Evolutionary conservation across 2,888 invertebrate species (phyloP).

Genomic region (Archaeoteleia sp.): DNA sequence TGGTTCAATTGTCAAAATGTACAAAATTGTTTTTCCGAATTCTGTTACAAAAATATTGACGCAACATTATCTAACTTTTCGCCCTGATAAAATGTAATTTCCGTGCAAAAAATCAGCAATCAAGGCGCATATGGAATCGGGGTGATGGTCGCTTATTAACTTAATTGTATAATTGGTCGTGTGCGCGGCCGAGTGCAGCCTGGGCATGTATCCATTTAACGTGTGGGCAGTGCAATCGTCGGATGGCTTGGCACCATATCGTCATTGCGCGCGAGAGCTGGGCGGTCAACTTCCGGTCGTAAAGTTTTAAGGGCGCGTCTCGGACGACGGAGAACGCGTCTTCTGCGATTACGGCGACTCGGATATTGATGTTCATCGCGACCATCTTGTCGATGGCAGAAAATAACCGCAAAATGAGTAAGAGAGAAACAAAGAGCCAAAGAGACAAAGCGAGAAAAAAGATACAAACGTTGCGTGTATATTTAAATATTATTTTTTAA

Average conservation of each 20-base stretch:
- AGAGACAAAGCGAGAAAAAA: too few relatives aligned
- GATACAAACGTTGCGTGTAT: too few relatives aligned
- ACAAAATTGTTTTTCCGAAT: too few relatives aligned
- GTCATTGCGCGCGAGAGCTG: conserved; percentile 54
- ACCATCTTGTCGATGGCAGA: too few relatives aligned
- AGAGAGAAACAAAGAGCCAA: too few relatives aligned
- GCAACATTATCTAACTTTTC: too few relatives aligned
- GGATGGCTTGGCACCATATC: conserved; percentile 30
- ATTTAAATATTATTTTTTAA: too few relatives aligned
- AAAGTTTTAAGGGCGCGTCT: conserved; percentile 65
- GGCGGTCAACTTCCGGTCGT: conserved; percentile 68
- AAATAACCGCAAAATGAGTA: too few relatives aligned
- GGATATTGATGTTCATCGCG: conserved; percentile 20
- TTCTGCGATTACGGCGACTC: conserved; percentile 35
- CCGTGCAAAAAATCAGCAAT: too few relatives aligned
- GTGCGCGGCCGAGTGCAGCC: conserved; percentile 47
- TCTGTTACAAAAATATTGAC: too few relatives aligned
- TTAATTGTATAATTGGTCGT: conserved; percentile 59
- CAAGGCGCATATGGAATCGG: conserved; percentile 4
- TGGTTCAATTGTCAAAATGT: too few relatives aligned
- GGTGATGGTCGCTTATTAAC: conserved; percentile 56
- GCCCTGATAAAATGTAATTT: too few relatives aligned
- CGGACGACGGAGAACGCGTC: conserved; percentile 30
- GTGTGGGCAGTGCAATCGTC: conserved; percentile 39
- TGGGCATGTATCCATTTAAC: conserved; percentile 37